Evolutionary conservation across 2,797 vertebrate genomes (phyloP).

Genomic region (Tapirus indicus): DNA sequence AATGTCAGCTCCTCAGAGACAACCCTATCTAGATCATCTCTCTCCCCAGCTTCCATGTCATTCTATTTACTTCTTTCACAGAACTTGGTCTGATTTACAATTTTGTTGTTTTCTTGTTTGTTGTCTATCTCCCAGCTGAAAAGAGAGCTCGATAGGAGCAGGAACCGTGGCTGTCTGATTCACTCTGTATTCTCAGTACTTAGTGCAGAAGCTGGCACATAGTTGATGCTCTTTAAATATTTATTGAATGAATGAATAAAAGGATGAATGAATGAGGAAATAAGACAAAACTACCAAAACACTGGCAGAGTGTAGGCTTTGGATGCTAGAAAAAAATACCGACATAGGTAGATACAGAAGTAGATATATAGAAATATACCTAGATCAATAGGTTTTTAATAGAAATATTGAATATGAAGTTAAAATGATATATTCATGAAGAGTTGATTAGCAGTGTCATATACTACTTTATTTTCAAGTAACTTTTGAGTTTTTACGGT

Average conservation of each 20-base stretch:
- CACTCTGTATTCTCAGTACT: not conserved
- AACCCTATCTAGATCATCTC: not conserved
- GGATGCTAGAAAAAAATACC: not conserved
- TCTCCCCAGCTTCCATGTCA: not conserved
- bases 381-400: not conserved
- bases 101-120: not conserved
- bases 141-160: not conserved
- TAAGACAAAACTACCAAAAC: not conserved
- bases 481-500: not conserved
- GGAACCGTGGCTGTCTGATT: not conserved
- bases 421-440: slow-evolving; percentile 11
- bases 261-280: not conserved
- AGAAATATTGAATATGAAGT: not conserved
- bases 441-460: not conserved
- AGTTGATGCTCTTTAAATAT: not conserved
- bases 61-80: not conserved
- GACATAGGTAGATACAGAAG: not conserved
- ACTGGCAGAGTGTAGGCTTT: not conserved
- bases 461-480: not conserved
- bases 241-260: not conserved
- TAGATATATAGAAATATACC: not conserved
- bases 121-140: not conserved
- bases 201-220: not conserved
- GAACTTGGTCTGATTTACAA: not conserved
- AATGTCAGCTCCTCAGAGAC: not conserved